Conservation (phyloP, 2,888 invertebrate species). For the Cryptus viduatorius region DNA sequence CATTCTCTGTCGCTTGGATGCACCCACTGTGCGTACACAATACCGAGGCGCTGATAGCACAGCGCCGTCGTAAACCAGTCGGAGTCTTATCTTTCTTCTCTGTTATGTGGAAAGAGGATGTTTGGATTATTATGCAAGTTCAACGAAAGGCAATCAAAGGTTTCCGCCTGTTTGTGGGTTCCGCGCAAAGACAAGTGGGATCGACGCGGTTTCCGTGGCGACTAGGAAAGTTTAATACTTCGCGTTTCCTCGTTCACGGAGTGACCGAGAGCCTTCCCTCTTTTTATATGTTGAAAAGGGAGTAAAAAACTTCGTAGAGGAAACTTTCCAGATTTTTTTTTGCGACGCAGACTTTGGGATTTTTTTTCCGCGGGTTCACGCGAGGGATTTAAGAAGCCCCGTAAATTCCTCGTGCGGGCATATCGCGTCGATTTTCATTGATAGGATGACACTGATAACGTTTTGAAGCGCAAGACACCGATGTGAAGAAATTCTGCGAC, state of each 20-base stretch:
- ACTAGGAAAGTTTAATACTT: background rate
- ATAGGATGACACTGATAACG: background rate
- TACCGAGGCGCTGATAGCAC: constrained; percentile 9
- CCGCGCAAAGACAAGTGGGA: constrained; percentile 15
- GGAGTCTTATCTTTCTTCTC: constrained; percentile 13
- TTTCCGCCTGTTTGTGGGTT: constrained; percentile 30
- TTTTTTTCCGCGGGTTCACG: background rate
- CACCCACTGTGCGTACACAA: constrained; percentile 17
- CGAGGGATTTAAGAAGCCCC: background rate
- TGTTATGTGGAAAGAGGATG: constrained; percentile 24
- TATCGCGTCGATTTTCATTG: background rate
- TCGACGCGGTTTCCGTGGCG: background rate
- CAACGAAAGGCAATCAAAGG: constrained; percentile 22
- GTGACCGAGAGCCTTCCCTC: background rate
- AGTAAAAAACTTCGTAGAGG: no score
- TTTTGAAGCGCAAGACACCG: background rate
- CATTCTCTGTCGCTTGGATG: constrained; percentile 6
- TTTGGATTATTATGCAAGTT: constrained; percentile 49
- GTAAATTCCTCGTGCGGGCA: background rate
- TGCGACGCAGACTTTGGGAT: background rate
- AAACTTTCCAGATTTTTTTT: background rate
- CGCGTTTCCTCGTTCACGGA: background rate
- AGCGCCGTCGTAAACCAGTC: constrained; percentile 21
- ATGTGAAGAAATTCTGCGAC: background rate
- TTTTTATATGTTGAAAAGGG: no score